A percentile compares a stretch with the other conserved stretches of the same genome.
Evolutionary conservation across 2,888 invertebrate species (phyloP).

Genomic region (Chaetoderma sp.): DNA sequence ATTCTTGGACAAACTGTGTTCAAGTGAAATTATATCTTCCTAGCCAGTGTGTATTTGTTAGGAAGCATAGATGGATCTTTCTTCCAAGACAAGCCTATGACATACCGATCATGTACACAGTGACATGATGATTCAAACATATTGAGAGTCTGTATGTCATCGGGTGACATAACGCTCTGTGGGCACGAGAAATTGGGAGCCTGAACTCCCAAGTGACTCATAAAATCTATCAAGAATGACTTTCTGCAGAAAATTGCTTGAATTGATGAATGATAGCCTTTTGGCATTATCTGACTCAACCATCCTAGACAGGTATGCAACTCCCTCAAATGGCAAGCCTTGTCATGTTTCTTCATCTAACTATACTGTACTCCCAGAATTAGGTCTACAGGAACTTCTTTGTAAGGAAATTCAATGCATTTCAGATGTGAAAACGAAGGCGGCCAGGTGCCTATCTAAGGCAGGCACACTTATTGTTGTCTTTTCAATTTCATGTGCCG

Average conservation of each 20-base stretch:
- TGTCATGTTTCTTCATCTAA: conserved; percentile 3
- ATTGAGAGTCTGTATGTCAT: background rate
- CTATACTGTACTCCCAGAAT: conserved; percentile 22
- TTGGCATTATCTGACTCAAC: no score
- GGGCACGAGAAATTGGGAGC: background rate
- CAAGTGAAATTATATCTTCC: conserved; percentile 6
- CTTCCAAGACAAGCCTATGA: conserved; percentile 8
- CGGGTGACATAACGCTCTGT: background rate
- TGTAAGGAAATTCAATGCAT: background rate
- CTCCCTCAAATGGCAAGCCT: conserved; percentile 13
- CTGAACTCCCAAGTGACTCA: background rate
- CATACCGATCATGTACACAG: background rate
- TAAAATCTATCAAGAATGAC: background rate
- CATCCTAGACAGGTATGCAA: no score
- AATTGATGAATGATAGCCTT: no score
- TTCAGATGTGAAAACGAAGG: background rate
- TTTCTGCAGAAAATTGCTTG: no score
- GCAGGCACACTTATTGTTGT: no score
- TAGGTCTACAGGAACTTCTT: conserved; percentile 8
- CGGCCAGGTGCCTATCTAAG: conserved; percentile 2
- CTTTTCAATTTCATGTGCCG: no score
- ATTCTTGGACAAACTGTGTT: conserved; percentile 9
- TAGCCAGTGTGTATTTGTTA: background rate
- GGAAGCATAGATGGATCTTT: background rate
- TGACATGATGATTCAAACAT: background rate